A percentile compares a stretch with the other conserved stretches of the same genome.
These are phyloP conservation scores for Spheniscus mendiculus DNA, from an alignment of 2,113 vertebrate genomes.

Conservation along the genomic window DNA sequence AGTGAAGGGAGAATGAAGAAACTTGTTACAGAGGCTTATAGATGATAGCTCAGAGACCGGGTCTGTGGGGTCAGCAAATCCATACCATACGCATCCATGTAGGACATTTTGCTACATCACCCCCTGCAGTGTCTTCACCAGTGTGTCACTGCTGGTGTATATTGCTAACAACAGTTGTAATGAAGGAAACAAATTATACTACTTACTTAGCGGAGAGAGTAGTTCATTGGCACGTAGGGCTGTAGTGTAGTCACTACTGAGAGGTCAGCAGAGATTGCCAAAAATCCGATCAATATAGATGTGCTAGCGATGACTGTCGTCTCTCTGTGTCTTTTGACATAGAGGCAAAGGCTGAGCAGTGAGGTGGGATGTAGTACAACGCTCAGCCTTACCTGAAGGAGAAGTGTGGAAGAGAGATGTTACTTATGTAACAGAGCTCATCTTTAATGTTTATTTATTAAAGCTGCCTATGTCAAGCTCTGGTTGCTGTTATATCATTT, in stretches of 20 bases:
- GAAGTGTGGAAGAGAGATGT: background rate
- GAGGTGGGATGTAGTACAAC: background rate
- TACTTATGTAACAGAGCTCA: background rate
- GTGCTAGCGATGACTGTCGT: background rate
- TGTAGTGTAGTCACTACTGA: background rate
- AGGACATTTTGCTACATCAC: background rate
- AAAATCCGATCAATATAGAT: background rate
- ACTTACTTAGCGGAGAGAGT: background rate
- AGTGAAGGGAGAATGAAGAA: background rate
- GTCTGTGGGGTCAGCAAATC: background rate
- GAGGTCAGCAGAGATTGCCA: background rate
- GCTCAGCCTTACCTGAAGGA: background rate
- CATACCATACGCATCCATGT: background rate
- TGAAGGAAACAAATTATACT: conserved; percentile 1
- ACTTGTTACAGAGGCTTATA: background rate
- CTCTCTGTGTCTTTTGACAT: background rate
- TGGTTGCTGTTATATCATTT: background rate
- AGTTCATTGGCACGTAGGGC: background rate
- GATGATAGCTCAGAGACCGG: background rate
- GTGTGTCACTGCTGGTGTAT: background rate
- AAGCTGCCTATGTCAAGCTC: background rate
- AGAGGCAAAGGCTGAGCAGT: background rate
- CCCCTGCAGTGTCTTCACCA: background rate
- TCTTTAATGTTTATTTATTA: background rate
- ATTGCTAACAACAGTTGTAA: background rate